Conservation (phyloP, 2,113 vertebrate genomes). For the Gallinago paraguaiae region DNA sequence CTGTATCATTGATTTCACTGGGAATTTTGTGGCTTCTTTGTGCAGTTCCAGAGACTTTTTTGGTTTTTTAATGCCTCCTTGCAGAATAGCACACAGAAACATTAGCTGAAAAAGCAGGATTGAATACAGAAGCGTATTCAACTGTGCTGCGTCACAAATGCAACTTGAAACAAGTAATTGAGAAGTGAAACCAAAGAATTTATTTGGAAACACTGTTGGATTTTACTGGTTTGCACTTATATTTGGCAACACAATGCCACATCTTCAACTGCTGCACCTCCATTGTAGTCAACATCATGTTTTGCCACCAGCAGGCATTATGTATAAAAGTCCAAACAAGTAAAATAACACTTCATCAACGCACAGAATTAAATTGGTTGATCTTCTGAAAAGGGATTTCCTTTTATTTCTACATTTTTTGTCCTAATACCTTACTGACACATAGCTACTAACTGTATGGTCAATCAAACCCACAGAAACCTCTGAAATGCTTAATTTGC, state of each 20-base stretch:
- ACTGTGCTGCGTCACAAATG: background rate
- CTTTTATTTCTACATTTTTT: background rate
- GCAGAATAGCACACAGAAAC: background rate
- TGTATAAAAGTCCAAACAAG: background rate
- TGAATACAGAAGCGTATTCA: background rate
- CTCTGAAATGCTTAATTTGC: background rate
- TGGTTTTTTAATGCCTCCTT: constrained; percentile 41
- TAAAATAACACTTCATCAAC: background rate
- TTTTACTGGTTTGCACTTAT: background rate
- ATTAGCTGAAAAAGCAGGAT: background rate
- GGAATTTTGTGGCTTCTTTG: constrained; percentile 29
- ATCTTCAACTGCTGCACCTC: background rate
- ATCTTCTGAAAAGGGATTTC: background rate
- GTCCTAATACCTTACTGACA: background rate
- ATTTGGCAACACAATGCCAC: background rate
- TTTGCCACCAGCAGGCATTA: background rate
- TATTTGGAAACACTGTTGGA: background rate
- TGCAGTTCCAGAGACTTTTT: constrained; percentile 26
- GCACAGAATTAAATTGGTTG: background rate
- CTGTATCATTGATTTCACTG: constrained; percentile 15
- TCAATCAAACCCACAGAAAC: background rate
- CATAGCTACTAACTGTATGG: background rate
- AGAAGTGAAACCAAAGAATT: background rate
- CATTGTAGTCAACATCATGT: background rate
- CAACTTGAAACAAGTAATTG: background rate